Conservation (phyloP, 1,140 invertebrate genomes). For the Vollenhovia emeryi region DNA sequence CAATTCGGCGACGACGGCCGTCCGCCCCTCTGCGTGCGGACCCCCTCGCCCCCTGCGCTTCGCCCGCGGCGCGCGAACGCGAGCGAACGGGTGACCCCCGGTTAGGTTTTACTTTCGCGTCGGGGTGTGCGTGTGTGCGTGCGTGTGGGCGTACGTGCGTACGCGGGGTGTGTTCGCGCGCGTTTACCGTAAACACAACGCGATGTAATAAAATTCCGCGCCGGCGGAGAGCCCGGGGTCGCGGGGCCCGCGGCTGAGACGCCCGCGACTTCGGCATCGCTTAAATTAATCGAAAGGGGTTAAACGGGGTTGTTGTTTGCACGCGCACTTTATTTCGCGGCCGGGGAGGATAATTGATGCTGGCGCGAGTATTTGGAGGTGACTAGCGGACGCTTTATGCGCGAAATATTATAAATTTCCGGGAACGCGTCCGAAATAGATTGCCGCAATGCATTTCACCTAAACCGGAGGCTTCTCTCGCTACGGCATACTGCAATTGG, state of each 20-base stretch:
- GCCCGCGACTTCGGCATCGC: background rate
- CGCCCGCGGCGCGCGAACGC: background rate
- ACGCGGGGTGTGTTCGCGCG: background rate
- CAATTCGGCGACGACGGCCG: conserved; percentile 52
- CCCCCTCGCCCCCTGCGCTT: background rate
- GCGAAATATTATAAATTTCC: conserved; percentile 6
- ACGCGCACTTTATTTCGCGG: background rate
- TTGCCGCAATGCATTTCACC: background rate
- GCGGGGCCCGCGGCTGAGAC: background rate
- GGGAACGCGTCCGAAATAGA: background rate
- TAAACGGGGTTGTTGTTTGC: background rate
- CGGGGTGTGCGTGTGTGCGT: background rate
- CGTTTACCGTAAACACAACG: conserved; percentile 62
- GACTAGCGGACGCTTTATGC: background rate
- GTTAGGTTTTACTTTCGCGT: conserved; percentile 40
- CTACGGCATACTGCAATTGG: background rate
- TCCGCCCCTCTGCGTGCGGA: conserved; percentile 25
- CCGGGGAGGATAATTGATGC: conserved; percentile 10
- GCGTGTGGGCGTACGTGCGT: background rate
- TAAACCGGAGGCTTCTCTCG: background rate
- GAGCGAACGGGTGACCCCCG: background rate
- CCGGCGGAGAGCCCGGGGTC: background rate
- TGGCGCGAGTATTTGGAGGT: background rate
- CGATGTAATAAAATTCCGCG: conserved; percentile 56
- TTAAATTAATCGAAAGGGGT: conserved; percentile 41